Base-by-base conservation (phyloP, 2,888 invertebrate genomes). In the Blastobasis adustella region DNA sequence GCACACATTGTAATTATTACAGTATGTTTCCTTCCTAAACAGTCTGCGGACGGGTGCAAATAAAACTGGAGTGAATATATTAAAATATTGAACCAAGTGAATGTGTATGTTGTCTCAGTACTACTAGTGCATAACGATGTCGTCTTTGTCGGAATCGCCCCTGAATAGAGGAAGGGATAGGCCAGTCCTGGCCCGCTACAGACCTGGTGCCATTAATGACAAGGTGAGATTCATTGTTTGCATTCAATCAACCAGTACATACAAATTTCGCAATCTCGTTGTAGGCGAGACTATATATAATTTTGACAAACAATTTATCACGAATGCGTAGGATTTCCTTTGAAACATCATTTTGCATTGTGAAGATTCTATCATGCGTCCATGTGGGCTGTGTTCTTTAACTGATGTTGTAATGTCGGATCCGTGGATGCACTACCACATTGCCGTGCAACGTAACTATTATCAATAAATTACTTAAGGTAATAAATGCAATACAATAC, bases 171-270 rank as follows among this genome's bases (percentile, higher is more conserved):
- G 82, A 47, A 78, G 87, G 57, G 76, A 71, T 64, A 79, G 84
- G 58, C 88, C 88, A 49, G 88, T 88, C 49, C 58, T 88, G 62
- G 76, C 86, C 55, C 83, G 88, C 37, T 88, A 86, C 63, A 82
- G 76, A 57, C 84, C 82, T 6, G 66, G 69, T 59, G 63, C 65
- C 47, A 62, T 64, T 58, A 60, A 68, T 10, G 86, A 86, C 42
- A 77, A 87, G 80, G 87, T 86, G 65, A 80, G 79, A 23, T 23
- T 23, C 23, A 23, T 23, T 23, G 23, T 23, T 23, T 23, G 23
- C 3, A 23, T 23, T 23, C 23, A 23, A 23, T 23, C 23, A 23
- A 23, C 23, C 23, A 23, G 23, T 23, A 23, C 23, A 23, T 23
- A 23, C 23, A 23, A 23, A 23, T 23, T 23, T 23, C 23, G 23